phyloP scores from a whole-genome alignment of 2,797 vertebrate genomes.

The Lateolabrax maculatus region DNA sequence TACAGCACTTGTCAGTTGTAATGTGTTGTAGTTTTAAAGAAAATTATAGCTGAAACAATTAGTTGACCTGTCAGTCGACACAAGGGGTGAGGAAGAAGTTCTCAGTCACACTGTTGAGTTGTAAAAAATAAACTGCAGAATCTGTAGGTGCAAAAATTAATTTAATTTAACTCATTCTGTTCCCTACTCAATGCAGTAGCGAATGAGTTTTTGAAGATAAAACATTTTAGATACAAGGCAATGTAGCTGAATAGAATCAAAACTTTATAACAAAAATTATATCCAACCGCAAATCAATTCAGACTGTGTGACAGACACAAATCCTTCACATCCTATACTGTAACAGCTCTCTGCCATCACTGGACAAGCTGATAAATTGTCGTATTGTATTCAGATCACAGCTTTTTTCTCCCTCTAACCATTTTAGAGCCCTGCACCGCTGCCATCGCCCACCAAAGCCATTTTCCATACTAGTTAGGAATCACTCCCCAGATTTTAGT shows the following conservation, averaged over 20 bases:
- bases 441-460: constrained; percentile 48
- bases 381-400: constrained; percentile 55
- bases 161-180: not conserved
- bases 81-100: not conserved
- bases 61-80: not conserved
- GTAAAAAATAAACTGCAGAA: not conserved
- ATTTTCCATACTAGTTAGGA: constrained; percentile 59
- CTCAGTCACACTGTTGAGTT: not conserved
- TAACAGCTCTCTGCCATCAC: constrained; percentile 14
- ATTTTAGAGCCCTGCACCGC: constrained; percentile 26
- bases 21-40: not conserved
- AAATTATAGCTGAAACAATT: not conserved
- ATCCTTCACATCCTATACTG: constrained; percentile 2
- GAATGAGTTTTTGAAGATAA: not conserved
- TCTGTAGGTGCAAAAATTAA: too few relatives aligned
- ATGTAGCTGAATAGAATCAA: not conserved
- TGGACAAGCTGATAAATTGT: constrained; percentile 35
- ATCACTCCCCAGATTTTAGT: constrained; percentile 58
- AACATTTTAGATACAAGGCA: not conserved
- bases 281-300: not conserved
- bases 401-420: constrained; percentile 42
- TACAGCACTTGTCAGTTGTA: not conserved
- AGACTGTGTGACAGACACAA: not conserved
- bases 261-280: not conserved
- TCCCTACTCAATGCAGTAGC: not conserved